Evolutionary conservation across 2,113 vertebrate species (phyloP).

Genomic region (Ptyas mucosa): DNA sequence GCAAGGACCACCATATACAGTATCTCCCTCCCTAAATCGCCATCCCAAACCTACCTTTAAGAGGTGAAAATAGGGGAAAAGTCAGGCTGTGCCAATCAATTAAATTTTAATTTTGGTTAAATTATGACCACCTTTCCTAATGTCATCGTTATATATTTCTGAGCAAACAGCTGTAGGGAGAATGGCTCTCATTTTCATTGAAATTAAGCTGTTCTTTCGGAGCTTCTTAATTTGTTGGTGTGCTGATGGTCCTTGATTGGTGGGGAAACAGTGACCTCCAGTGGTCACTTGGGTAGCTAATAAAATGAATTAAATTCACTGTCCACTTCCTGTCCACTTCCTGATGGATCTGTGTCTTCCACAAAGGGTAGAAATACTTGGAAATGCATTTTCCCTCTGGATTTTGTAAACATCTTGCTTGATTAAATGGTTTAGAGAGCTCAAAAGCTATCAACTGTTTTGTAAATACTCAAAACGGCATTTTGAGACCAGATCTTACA

Average conservation of each 20-base stretch:
- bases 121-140: neutral
- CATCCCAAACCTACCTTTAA: neutral
- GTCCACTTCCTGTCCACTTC: neutral
- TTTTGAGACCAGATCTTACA: neutral
- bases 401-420: neutral
- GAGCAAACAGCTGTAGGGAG: no score
- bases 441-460: neutral
- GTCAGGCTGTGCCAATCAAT: neutral
- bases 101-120: neutral
- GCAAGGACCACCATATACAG: neutral
- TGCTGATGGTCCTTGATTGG: neutral
- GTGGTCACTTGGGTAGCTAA: neutral
- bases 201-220: neutral
- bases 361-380: neutral
- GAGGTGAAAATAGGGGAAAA: neutral
- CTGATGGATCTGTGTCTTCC: neutral
- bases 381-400: neutral
- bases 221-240: neutral
- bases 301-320: neutral
- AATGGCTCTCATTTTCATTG: neutral
- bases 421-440: neutral
- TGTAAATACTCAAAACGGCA: neutral
- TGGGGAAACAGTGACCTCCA: slow-evolving; percentile 35
- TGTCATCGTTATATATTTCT: slow-evolving; percentile 5
- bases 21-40: neutral